phyloP scores from a whole-genome alignment of 1,140 invertebrate species.

The Halictus rubicundus region DNA sequence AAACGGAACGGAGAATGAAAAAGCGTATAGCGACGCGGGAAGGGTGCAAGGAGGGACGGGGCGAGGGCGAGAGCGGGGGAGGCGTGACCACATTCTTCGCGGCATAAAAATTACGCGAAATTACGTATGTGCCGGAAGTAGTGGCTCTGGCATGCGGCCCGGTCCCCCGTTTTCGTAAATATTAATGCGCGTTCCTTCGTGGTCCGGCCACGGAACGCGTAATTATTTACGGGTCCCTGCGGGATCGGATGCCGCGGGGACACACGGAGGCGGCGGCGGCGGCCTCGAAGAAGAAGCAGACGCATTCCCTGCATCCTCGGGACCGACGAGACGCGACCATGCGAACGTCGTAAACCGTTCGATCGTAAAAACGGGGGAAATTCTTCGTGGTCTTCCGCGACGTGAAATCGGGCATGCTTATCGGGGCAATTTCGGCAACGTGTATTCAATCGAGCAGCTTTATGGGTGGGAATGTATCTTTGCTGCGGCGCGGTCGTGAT shows the following conservation, averaged over 20 bases:
- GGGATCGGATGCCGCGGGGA: too few species aligned
- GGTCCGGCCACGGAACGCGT: neutral
- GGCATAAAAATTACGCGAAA: constrained; percentile 42
- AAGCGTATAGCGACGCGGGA: too few species aligned
- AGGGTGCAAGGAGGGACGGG: neutral
- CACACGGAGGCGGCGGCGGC: too few species aligned
- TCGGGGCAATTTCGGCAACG: constrained; percentile 9
- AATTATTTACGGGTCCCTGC: constrained; percentile 18
- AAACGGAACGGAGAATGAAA: too few species aligned
- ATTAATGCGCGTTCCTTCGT: constrained; percentile 18
- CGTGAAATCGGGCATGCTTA: constrained; percentile 25
- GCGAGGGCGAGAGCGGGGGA: neutral
- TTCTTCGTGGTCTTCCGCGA: neutral
- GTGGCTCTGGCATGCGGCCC: neutral
- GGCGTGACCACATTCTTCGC: neutral
- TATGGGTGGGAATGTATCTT: constrained; percentile 10
- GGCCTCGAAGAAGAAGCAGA: too few species aligned
- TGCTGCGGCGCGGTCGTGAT: constrained; percentile 1
- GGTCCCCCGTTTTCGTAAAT: constrained; percentile 12
- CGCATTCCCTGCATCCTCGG: neutral
- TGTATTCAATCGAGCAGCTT: constrained; percentile 15
- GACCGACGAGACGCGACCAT: too few species aligned
- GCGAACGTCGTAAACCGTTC: constrained; percentile 20
- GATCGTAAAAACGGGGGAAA: constrained; percentile 27
- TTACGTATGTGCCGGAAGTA: constrained; percentile 26